Base-by-base conservation (phyloP, 2,113 vertebrate species). In the Gasterosteus nipponicus region DNA sequence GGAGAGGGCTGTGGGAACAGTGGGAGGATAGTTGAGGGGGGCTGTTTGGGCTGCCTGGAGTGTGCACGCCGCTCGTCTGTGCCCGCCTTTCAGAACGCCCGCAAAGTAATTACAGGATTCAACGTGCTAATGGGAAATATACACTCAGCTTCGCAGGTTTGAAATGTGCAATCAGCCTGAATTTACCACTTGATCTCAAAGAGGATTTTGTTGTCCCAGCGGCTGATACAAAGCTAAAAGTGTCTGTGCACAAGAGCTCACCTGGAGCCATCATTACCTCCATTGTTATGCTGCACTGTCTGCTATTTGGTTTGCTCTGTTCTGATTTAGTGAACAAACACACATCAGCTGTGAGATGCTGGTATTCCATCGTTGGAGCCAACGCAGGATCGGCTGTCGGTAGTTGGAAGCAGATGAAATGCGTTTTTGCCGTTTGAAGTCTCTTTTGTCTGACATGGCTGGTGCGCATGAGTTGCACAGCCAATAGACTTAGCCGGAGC, bases 101-200 rank as follows among this genome's bases (percentile, higher is more conserved):
- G 60, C 29, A 89, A 83, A 92, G 88, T 91, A 93, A 93, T 93
- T 93, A 92, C 85, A 89, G 80, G 67, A 88, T 86, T 82, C 86
- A 87, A 82, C 86, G 82, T 83, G 83, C 84, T 91, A 89, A 89
- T 88, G 81, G 89, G 71, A 89, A 92, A 91, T 88, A 73, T 89
- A 86, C 74, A 80, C 75, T 86, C 73, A 83, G 83, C 68, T 71
- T 82, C 74, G 29, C 77, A 80, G 72, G 77, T 81, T 83, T 77
- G 57, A 80, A 84, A 85, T 87, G 83, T 69, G 75, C 81, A 89
- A 89, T 91, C 83, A 86, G 66, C 67, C 73, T 84, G 75, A 72
- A 87, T 89, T 81, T 90, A 81, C 77, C 80, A 78, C 91, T 89
- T 86, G 77, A 91, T 87, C 71, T 35, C 81, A 64, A 77, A 53